phyloP scores from a whole-genome alignment of 30 jellyfish, hydroid and myxozoan species.

The Haliclystus octoradiatus region DNA sequence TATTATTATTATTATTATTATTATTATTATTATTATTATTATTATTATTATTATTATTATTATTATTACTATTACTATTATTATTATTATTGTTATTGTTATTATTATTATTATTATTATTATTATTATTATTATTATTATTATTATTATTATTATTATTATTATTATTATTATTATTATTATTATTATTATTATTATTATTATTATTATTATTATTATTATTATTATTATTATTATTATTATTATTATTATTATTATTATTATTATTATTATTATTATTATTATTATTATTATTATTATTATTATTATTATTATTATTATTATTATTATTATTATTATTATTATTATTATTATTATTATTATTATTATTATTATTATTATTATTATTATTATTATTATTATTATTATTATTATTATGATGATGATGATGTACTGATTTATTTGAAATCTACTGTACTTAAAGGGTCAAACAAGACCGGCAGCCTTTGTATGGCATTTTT shows the following conservation, averaged over 20 bases:
- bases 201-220: not conserved
- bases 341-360: not conserved
- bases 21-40: not conserved
- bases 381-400: not conserved
- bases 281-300: not conserved
- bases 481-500: too few species aligned
- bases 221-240: not conserved
- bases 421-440: too few species aligned
- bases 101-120: not conserved
- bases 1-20: not conserved
- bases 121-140: not conserved
- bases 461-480: too few species aligned
- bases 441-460: too few species aligned
- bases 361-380: not conserved
- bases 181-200: not conserved
- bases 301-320: not conserved
- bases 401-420: too few species aligned
- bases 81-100: not conserved
- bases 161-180: not conserved
- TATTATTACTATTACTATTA: not conserved
- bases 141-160: not conserved
- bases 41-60: not conserved
- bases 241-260: not conserved
- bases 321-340: not conserved
- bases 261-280: not conserved